Base-by-base conservation (phyloP, 2,797 vertebrate species). In the Myripristis jacobus region DNA sequence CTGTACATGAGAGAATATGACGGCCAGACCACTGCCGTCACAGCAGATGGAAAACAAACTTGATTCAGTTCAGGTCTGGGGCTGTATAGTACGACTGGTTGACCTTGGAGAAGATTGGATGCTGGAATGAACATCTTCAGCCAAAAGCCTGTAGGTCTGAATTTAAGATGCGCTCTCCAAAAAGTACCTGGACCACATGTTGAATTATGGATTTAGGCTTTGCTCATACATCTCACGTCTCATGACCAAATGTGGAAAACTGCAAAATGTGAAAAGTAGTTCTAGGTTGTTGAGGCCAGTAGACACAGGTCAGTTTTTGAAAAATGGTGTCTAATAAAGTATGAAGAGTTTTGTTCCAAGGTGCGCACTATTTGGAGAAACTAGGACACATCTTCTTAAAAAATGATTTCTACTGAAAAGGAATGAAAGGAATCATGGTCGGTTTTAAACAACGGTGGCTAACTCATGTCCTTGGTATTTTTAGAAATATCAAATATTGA, bases 141-240 rank as follows among this genome's bases (percentile, higher is more conserved):
- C 66, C 71, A 70, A 62, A 50, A 29, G n/a, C 41, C 27, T 47
- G 52, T 31, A 66, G 65, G 66, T 77, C 63, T 58, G 62, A 62
- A 36, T 54, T 22, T 41, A 43, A 68, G 66, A 67, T 24, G 44
- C 16, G 27, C 43, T 68, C 63, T 16, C 43, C 27, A 4, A 46
- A 44, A 71, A 58, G 60, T 56, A 54, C 36, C 46, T 27, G 36
- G 31, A 47, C 41, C 47, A 27, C 27, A 43, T 64, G 44, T 21
- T 71, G 57, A 74, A 50, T 81, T 62, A 77, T 66, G 61, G 44
- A 70, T 73, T 59, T 13, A 22, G 46, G 68, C 51, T 63, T 21
- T 56, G 1, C 36, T 21, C 36, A 22, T 53, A 48, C 56, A 53
- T 13, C 38, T 41, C 34, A 48, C 44, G 36, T 7, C 29, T 12